phyloP scores from a whole-genome alignment of 2,888 invertebrate species.

The Drosophila aldrichi region DNA sequence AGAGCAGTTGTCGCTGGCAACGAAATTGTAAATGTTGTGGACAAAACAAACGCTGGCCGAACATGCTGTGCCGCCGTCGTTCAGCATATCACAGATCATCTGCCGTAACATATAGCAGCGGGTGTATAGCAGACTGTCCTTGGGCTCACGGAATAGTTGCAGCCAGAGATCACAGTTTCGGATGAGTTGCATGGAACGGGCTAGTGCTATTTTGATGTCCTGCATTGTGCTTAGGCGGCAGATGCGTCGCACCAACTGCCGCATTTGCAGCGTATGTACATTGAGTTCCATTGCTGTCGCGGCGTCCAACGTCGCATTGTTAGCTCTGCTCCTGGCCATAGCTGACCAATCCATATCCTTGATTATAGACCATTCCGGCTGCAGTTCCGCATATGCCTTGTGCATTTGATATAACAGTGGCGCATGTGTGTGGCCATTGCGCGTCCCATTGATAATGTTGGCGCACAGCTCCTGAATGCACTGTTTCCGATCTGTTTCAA shows the following conservation, averaged over 20 bases:
- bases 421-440: constrained; percentile 52
- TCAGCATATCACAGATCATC: constrained; percentile 64
- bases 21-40: constrained; percentile 54
- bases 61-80: constrained; percentile 16
- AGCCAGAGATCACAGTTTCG: constrained; percentile 49
- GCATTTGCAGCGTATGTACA: constrained; percentile 51
- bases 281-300: constrained; percentile 25
- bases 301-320: constrained; percentile 21
- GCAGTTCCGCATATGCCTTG: constrained; percentile 51
- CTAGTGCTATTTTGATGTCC: constrained; percentile 50
- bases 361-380: constrained; percentile 52
- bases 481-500: constrained; percentile 24
- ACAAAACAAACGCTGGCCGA: constrained; percentile 43
- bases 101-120: constrained; percentile 61
- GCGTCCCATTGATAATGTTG: constrained; percentile 44
- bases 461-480: constrained; percentile 47
- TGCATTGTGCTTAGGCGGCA: constrained; percentile 36
- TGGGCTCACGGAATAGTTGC: constrained; percentile 55
- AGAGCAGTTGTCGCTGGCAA: constrained; percentile 7
- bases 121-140: constrained; percentile 47
- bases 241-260: constrained; percentile 59
- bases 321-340: constrained; percentile 9
- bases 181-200: constrained; percentile 47
- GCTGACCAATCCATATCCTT: constrained; percentile 57
- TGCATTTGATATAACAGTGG: constrained; percentile 55